Base-by-base conservation (phyloP, 2,888 invertebrate genomes). In the Morinoia aosen region DNA sequence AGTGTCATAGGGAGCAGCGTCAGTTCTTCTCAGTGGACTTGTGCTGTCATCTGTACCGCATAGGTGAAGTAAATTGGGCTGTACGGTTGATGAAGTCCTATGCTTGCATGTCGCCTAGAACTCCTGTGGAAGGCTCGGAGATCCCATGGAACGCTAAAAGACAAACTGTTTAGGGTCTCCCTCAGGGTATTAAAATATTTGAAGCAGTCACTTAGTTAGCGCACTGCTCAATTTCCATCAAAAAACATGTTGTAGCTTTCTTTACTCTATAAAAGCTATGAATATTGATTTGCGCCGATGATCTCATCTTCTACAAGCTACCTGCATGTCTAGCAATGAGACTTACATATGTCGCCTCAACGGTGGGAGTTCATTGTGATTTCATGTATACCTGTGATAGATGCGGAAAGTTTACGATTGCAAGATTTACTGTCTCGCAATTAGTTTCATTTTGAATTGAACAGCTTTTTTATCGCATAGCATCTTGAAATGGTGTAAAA, bases 301-400 rank as follows among this genome's bases (percentile, higher is more conserved):
- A 76, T 33, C 76, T 76, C 76, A 76, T 19, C 76, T 76, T 76
- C 33, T 33, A 10, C 19, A 8, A 33, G 76, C 76, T 76, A 76
- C 76, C 76, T 76, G 76, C 76, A 76, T 76, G 76, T 33, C 76
- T 76, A 76, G 76, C 76, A 33, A 76, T n/a, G 76, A 76, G 76
- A 76, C 33, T 33, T 76, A n/a, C n/a, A n/a, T n/a, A 48, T 48
- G 16, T 25, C 33, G 8, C 76, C 76, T n/a, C 33, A 76, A 76
- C 76, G 25, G 25, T 2, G 76, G 25, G 76, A 76, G 33, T 76
- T 76, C 33, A 76, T 16, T 19, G 76, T 25, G 76, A 10, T 33
- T 16, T 76, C 25, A 76, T 1, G 33, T 33, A 76, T 33, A 76
- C 7, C 25, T 61, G 8, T 1, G 33, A 76, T 76, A 16, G 10